Evolutionary conservation across 2,797 vertebrate species (phyloP).

Genomic region (Hydrophis major): DNA sequence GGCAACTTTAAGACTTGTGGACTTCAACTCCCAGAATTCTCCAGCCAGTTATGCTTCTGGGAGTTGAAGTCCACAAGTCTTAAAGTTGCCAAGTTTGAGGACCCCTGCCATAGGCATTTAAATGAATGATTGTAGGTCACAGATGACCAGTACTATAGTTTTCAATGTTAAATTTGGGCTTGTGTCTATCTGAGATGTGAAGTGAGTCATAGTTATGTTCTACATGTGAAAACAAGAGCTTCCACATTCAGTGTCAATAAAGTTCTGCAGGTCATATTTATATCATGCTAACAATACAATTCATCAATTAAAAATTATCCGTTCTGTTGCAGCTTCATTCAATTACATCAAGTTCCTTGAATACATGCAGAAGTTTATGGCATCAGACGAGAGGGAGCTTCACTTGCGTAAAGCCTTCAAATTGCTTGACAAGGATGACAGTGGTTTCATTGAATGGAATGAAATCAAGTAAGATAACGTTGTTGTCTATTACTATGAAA

Average conservation of each 20-base stretch:
- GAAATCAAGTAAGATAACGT: conserved; percentile 48
- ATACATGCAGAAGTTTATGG: conserved; percentile 45
- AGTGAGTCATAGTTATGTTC: neutral
- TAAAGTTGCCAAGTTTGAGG: too few species aligned
- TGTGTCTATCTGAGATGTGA: neutral
- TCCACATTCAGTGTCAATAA: neutral
- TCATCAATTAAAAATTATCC: neutral
- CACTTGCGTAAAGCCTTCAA: conserved; percentile 47
- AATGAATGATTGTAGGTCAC: neutral
- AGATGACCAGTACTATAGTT: neutral
- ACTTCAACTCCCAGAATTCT: too few species aligned
- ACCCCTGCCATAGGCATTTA: neutral
- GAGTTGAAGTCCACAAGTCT: too few species aligned
- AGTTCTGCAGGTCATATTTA: neutral
- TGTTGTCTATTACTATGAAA: neutral
- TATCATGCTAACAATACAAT: neutral
- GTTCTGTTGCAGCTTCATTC: conserved; percentile 49
- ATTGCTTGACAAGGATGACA: conserved; percentile 57
- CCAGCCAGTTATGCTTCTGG: too few species aligned
- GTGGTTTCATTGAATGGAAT: conserved; percentile 56
- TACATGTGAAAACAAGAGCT: neutral
- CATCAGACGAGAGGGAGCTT: conserved; percentile 11
- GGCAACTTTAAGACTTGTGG: too few species aligned
- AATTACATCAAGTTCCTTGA: conserved; percentile 62
- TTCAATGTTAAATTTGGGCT: neutral